Base-by-base conservation (phyloP, 2,113 vertebrate genomes). In the Gopherus evgoodei region DNA sequence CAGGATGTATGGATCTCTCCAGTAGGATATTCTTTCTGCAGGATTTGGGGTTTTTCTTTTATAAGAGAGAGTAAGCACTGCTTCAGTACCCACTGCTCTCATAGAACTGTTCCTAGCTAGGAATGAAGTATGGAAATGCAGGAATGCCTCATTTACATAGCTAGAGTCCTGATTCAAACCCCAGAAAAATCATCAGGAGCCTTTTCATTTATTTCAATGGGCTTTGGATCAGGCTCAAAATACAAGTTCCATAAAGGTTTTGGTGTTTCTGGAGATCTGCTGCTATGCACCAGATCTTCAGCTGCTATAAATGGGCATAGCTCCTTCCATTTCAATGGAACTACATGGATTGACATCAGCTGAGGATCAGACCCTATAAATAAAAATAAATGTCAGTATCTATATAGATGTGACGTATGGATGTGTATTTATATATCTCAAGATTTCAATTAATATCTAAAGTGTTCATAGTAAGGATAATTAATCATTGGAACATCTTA, bases 91-190 rank as follows among this genome's bases (percentile, higher is more conserved):
- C n/a, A 38, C 19, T 10, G 65, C 65, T 38, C n/a, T 72, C 35
- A 72, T 22, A 72, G 8, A 72, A 22, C 65, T 72, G n/a, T 21
- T 72, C 3, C 9, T 69, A 90, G 90, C 31, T 83, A 84, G 90
- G 93, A 90, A 1, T 90, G 65, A 92, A 95, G 92, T 89, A 83
- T 6, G 54, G 91, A 93, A 91, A 80, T 35, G 5, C 56, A 14
- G 65, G 62, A 83, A 19, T 35, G 25, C 2, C 57, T 82, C 53
- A 52, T 87, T 69, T 94, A 59, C 80, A 56, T 54, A 90, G 87
- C 35, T 69, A 72, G 83, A 88, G 92, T 31, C 72, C 62, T 17
- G 17, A 65, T 83, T 56, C 81, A 29, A 84, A 54, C 27, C 47
- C 90, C 78, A 79, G 35, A 75, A 24, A 87, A 25, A 42, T 62